Evolutionary conservation across 30 jellyfish, hydroid and myxozoan genomes (phyloP).

Genomic region (Cassiopea xamachana): DNA sequence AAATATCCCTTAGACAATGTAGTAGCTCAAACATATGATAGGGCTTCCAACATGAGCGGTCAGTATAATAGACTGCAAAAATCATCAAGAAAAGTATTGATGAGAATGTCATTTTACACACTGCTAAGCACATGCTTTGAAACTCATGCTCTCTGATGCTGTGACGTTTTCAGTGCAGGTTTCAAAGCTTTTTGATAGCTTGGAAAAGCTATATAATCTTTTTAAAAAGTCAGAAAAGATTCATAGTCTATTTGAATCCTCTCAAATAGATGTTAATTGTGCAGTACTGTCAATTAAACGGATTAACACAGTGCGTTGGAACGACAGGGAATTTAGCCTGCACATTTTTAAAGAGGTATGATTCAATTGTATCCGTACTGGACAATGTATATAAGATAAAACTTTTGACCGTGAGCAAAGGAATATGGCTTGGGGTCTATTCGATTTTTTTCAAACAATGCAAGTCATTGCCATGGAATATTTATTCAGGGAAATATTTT

Average conservation of each 20-base stretch:
- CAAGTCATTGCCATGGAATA: conserved; percentile 61
- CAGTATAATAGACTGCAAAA: conserved; percentile 65
- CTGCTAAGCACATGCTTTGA: too few relatives aligned
- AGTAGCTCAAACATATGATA: conserved; percentile 62
- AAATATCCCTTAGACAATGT: conserved; percentile 24
- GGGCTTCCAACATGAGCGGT: conserved; percentile 68
- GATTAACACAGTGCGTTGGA: conserved; percentile 60
- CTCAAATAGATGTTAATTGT: too few relatives aligned
- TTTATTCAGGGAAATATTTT: conserved; percentile 52
- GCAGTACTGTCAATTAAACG: conserved; percentile 28
- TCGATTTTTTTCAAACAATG: conserved; percentile 56
- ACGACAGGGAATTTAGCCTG: conserved; percentile 56
- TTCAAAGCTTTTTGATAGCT: conserved; percentile 38
- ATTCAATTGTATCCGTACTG: conserved; percentile 31
- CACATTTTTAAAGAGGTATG: conserved; percentile 40
- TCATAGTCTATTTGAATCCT: too few relatives aligned
- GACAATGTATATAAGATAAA: conserved; percentile 40
- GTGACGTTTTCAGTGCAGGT: conserved; percentile 45
- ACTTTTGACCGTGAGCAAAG: conserved; percentile 41
- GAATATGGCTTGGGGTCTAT: conserved; percentile 35
- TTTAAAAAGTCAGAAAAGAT: conserved; percentile 35
- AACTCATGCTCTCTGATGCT: too few relatives aligned
- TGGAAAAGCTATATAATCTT: too few relatives aligned
- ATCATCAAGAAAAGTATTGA: conserved; percentile 40
- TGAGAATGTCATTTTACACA: conserved; percentile 47